Evolutionary conservation across 1,140 invertebrate genomes (phyloP), one percentile per base, ranked within the genome.

Genomic region (Luehdorfia chinensis): DNA sequence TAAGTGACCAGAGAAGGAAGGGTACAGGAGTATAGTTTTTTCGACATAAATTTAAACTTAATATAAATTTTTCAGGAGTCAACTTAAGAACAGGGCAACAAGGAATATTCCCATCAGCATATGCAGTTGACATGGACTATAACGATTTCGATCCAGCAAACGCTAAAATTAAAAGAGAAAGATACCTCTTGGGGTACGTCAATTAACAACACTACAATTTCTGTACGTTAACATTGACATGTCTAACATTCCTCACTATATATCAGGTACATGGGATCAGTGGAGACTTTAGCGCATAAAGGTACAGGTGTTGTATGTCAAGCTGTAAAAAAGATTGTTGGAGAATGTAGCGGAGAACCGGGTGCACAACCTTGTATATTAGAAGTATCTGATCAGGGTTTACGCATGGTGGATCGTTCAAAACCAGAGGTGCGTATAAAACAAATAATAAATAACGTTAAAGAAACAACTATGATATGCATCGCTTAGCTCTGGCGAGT

Each of bases 71-170:
- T 76, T 71, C 66, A 96, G 95, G 96, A 27, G 95, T 98, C 0
- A 99, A 99, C 88, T 83, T 99, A 33, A 89, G 97, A 56, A 97
- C 96, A 0, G 95, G 96, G 13, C 90, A 95, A 45, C 93, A 95
- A 87, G 98, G 98, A 6, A 97, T 98, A 37, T 99, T 99, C 76
- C 98, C 97, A 0, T 96, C 96, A 33, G 97, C 97, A 8, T 98
- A 98, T 75, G 96, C 96, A 3, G 97, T 97, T 1, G 97, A 99
- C 71, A 93, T 98, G 79, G 96, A 98, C 60, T 97, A 98, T 81
- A 95, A 94, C 69, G 95, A 97, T 60, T 97, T 97, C 69, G 96
- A 97, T 87, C 94, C 96, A 18, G 90, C 93, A 50, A 92, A 92
- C 62, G 91, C 94, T 53, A 93, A 95, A 87, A 92, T 96, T 12